phyloP scores from a whole-genome alignment of 30 jellyfish, hydroid and myxozoan genomes.

The Aurelia sp. region DNA sequence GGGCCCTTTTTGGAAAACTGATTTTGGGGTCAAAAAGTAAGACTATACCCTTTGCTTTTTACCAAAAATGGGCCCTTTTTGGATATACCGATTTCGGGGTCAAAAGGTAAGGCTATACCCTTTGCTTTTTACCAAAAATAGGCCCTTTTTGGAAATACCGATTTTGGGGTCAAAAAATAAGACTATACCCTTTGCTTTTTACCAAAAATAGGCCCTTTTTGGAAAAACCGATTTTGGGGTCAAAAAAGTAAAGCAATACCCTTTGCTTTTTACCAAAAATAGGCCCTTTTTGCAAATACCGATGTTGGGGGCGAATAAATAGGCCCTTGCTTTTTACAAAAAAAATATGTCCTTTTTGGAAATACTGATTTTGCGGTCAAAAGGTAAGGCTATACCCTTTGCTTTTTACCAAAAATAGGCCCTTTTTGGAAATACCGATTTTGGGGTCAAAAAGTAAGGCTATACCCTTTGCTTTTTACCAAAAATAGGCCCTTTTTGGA shows the following conservation, averaged over 20 bases:
- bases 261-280: not conserved
- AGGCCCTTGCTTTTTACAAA: not conserved
- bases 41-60: no score
- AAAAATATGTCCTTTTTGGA: not conserved
- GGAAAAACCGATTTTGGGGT: not conserved
- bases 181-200: no score
- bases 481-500: not conserved
- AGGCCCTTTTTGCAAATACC: not conserved
- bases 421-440: not conserved
- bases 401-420: not conserved
- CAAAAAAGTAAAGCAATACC: not conserved
- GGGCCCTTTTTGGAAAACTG: no score
- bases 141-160: not conserved
- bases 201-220: no score
- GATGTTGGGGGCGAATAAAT: not conserved
- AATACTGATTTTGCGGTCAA: not conserved
- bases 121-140: no score
- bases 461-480: not conserved
- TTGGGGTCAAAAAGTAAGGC: not conserved
- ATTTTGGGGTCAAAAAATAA: not conserved
- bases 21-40: no score
- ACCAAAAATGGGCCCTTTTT: no score
- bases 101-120: no score
- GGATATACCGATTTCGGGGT: no score
- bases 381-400: slow-evolving; percentile 13